These are phyloP conservation scores for Trichogramma pretiosum DNA, from an alignment of 1,140 invertebrate genomes.

Conservation along the genomic window DNA sequence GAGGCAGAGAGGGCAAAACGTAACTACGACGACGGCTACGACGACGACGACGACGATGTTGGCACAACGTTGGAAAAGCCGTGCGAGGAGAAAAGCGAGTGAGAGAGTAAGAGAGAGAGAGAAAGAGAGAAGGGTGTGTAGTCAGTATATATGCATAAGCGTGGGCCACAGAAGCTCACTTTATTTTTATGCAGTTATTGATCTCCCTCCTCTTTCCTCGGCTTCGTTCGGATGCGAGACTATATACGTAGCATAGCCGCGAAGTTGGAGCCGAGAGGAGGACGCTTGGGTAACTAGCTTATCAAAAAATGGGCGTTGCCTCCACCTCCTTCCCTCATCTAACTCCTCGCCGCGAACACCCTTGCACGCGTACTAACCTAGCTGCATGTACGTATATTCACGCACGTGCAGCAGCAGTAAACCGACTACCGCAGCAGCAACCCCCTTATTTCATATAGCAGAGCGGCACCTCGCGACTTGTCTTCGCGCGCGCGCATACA, in stretches of 20 bases:
- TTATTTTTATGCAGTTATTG: conserved; percentile 49
- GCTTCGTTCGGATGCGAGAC: background rate
- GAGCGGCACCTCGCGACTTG: background rate
- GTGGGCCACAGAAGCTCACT: no score
- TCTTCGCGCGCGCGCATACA: conserved; percentile 4
- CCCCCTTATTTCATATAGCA: no score
- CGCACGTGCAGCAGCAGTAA: no score
- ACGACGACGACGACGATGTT: background rate
- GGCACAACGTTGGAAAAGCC: no score
- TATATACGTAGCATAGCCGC: conserved; percentile 30
- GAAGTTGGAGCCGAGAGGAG: conserved; percentile 26
- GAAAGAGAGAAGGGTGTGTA: conserved; percentile 19
- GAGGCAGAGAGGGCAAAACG: background rate
- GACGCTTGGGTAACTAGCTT: conserved; percentile 45
- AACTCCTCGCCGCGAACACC: conserved; percentile 28
- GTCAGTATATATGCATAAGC: no score
- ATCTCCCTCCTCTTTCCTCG: conserved; percentile 31
- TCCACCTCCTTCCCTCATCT: conserved; percentile 31
- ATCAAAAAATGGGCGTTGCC: conserved; percentile 49
- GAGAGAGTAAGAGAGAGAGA: conserved; percentile 19
- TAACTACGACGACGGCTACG: background rate
- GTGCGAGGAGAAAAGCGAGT: no score
- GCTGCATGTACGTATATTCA: no score
- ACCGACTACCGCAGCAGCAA: no score
- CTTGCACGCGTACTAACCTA: conserved; percentile 26